Conservation (phyloP, 2,113 vertebrate species). For the Beaufortia kweichowensis region DNA sequence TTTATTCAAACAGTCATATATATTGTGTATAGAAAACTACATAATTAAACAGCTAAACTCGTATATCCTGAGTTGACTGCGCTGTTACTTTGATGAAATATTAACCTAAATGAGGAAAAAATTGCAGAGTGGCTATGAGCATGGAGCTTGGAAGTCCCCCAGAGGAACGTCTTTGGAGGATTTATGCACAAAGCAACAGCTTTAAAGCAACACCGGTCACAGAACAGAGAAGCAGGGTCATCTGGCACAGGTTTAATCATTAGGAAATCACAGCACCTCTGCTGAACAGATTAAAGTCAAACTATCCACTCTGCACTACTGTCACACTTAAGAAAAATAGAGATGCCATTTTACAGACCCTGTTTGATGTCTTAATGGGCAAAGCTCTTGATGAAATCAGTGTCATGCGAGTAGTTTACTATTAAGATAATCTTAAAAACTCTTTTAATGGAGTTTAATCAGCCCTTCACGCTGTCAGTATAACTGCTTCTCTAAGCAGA, state of each 20-base stretch:
- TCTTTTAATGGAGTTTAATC: slow-evolving; percentile 55
- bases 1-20: slow-evolving; percentile 4
- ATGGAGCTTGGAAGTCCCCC: slow-evolving; percentile 64
- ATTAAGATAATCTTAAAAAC: slow-evolving; percentile 51
- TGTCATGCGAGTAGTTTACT: slow-evolving; percentile 49
- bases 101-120: slow-evolving; percentile 60
- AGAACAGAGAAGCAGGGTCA: slow-evolving; percentile 64
- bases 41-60: slow-evolving; percentile 29
- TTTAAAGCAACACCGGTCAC: slow-evolving; percentile 59
- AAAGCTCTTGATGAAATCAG: slow-evolving; percentile 48
- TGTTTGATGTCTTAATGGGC: slow-evolving; percentile 53
- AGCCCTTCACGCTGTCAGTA: slow-evolving; percentile 36
- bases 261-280: slow-evolving; percentile 69
- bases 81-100: slow-evolving; percentile 40
- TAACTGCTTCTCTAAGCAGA: slow-evolving; percentile 49
- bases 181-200: slow-evolving; percentile 72
- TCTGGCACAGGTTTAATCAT: slow-evolving; percentile 72
- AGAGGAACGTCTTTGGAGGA: slow-evolving; percentile 64
- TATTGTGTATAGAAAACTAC: background rate
- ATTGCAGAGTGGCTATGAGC: slow-evolving; percentile 56
- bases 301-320: slow-evolving; percentile 32
- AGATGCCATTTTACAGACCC: slow-evolving; percentile 40
- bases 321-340: slow-evolving; percentile 30
- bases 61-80: background rate
- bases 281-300: slow-evolving; percentile 63